These are phyloP conservation scores for Ellobius talpinus DNA, from an alignment of 2,113 vertebrate genomes.

Conservation along the genomic window DNA sequence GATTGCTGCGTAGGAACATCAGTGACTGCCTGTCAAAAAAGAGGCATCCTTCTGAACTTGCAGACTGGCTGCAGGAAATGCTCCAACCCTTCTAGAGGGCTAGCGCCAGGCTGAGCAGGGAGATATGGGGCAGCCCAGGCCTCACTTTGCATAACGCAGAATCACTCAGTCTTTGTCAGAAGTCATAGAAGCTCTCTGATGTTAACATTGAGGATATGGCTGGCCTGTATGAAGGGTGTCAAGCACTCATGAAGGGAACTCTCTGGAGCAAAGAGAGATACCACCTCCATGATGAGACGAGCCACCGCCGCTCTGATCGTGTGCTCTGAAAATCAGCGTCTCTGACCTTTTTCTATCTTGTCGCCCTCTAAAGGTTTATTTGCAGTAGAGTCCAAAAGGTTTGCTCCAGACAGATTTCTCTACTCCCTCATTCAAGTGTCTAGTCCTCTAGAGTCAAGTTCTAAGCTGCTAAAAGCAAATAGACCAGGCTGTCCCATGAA, in stretches of 20 bases:
- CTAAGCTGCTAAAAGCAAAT: slow-evolving; percentile 23
- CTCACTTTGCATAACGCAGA: not conserved
- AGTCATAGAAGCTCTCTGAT: not conserved
- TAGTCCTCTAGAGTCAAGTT: not conserved
- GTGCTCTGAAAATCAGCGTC: not conserved
- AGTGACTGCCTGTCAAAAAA: not conserved
- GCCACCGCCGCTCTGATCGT: not conserved
- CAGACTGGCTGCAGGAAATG: slow-evolving; percentile 18
- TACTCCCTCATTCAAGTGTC: not conserved
- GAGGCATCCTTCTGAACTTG: not conserved
- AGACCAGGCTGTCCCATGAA: not conserved
- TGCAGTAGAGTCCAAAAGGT: not conserved
- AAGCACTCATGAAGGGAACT: not conserved
- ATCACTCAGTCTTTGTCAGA: slow-evolving; percentile 26
- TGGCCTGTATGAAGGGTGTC: not conserved
- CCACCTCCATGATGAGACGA: not conserved
- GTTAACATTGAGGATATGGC: not conserved
- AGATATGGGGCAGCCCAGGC: not conserved
- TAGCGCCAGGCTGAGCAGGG: not conserved
- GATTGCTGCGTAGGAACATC: not conserved
- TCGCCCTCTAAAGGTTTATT: slow-evolving; percentile 15
- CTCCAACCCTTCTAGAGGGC: not conserved
- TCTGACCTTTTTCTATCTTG: not conserved
- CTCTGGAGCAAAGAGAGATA: not conserved
- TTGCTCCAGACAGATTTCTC: not conserved